Evolutionary conservation across 23 tunicate species (phyloP), one percentile per base, ranked within the genome.

Genomic region (Corella eumyota): DNA sequence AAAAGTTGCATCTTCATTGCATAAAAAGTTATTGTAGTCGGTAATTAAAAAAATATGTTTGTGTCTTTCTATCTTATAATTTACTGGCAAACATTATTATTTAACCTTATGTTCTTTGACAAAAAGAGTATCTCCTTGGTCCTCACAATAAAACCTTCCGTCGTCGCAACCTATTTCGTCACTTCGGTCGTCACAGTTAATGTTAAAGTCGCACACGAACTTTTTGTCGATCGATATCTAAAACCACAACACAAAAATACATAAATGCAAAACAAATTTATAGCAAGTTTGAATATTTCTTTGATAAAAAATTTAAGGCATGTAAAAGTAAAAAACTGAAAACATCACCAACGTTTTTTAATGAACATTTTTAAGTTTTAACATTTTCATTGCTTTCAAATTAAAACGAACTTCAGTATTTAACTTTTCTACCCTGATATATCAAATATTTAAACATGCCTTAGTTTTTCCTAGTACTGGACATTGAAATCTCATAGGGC

Each of bases 91-190:
- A 3, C 3, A 60, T 32, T 15, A 50, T 30, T 9, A 52, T 2
- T 3, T 7, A 1, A 67, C 72, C 60, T 67, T 67, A 21, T 28
- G 11, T 25, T 57, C 57, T 20, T 36, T 29, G 19, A 78, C 76
- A 69, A 78, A 78, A 30, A 78, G 48, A 0, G 85, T 70, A 19
- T 30, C 27, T n/a, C n/a, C n/a, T 28, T 64, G 46, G 24, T 34
- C 56, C 46, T 78, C 85, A 53, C 85, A 78, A 37, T 78, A 78
- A 53, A 78, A 78, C 64, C 85, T 68, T 61, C 76, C 85, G 45
- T 72, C 95, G 25, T 69, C 69, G 61, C 95, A 86, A 49, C 72
- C 57, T 38, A 36, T 71, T 66, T 86, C 95, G 53, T 86, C 85
- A 28, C 56, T 35, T 21, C 55, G 53, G 44, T 86, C 72, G 34